Conservation (phyloP, 2,797 vertebrate genomes). For the Sylvia borin region DNA sequence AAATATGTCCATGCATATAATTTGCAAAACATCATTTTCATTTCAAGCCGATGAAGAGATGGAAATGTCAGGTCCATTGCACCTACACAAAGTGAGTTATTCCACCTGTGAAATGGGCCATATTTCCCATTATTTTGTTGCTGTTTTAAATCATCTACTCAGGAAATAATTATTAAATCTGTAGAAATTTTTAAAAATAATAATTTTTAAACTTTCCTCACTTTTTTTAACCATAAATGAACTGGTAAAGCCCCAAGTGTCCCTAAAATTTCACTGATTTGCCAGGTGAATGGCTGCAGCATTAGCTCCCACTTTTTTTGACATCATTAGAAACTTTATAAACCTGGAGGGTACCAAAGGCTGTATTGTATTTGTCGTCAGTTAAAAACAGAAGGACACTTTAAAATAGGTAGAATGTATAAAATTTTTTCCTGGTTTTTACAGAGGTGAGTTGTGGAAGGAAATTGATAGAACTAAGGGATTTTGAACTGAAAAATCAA, state of each 20-base stretch:
- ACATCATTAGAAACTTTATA: not conserved
- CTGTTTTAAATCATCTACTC: not conserved
- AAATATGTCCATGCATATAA: not conserved
- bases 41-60: not conserved
- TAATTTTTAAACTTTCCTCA: not conserved
- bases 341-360: not conserved
- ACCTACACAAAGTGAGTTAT: not conserved
- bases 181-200: fast-evolving
- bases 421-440: not conserved
- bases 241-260: not conserved
- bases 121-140: not conserved
- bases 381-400: conserved; percentile 16
- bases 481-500: not conserved
- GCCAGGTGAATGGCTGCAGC: not conserved
- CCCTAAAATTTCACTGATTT: not conserved
- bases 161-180: not conserved
- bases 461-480: not conserved
- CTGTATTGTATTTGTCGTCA: not conserved
- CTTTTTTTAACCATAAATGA: not conserved
- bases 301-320: not conserved
- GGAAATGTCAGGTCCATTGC: not conserved
- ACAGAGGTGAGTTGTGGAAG: not conserved
- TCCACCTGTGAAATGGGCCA: not conserved
- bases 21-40: not conserved
- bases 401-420: not conserved